A percentile compares a stretch with the other conserved stretches of the same genome.
These are phyloP conservation scores for Notodonta dromedarius DNA, from an alignment of 2,888 invertebrate species.

Conservation along the genomic window DNA sequence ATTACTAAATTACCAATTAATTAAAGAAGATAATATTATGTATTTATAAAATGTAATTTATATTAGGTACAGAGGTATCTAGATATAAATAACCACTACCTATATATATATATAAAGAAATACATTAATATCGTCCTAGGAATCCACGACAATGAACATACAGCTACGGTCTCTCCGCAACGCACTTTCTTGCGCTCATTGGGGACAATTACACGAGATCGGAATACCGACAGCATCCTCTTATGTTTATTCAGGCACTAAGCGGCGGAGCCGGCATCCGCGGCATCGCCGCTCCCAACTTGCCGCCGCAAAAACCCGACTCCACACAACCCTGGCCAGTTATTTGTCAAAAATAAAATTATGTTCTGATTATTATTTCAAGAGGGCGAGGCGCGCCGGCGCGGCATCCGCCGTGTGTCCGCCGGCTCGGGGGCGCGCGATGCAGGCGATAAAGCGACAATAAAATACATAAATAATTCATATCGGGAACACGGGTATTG, in stretches of 20 bases:
- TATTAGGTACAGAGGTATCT: too few relatives aligned
- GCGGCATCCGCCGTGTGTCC: slow-evolving; percentile 45
- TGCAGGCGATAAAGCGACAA: slow-evolving; percentile 80
- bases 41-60: too few relatives aligned
- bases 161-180: slow-evolving; percentile 27
- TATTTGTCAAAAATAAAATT: slow-evolving; percentile 83
- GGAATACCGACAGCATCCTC: slow-evolving; percentile 54
- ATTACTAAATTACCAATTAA: too few relatives aligned
- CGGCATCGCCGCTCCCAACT: slow-evolving; percentile 41
- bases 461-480: slow-evolving; percentile 83
- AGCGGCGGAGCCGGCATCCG: slow-evolving; percentile 50
- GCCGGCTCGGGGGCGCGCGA: slow-evolving; percentile 57
- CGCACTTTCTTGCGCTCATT: slow-evolving; percentile 45
- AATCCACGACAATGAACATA: neutral
- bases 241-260: slow-evolving; percentile 61
- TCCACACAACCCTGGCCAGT: slow-evolving; percentile 62
- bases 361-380: slow-evolving; percentile 80
- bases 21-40: too few relatives aligned
- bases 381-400: slow-evolving; percentile 49
- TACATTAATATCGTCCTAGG: neutral
- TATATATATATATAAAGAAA: neutral
- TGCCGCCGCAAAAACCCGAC: slow-evolving; percentile 57
- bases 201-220: slow-evolving; percentile 56
- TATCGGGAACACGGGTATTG: slow-evolving; percentile 70
- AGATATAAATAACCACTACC: too few relatives aligned